phyloP scores from a whole-genome alignment of 2,888 invertebrate species.

The Leptopilina myrica region DNA sequence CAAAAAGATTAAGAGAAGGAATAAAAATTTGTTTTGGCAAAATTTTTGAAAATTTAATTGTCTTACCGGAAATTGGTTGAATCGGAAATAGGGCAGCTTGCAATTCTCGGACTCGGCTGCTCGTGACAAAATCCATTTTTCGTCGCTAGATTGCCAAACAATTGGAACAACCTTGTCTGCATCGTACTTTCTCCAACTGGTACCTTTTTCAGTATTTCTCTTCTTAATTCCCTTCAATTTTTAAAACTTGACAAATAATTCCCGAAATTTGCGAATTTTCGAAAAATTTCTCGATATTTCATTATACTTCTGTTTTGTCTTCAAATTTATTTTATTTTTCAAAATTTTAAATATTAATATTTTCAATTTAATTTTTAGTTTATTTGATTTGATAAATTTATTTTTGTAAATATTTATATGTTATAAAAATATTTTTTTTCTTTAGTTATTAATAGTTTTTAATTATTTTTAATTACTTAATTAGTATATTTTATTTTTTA shows the following conservation, averaged over 20 bases:
- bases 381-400: too few species aligned
- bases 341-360: too few species aligned
- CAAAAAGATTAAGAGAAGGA: too few species aligned
- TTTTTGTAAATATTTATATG: too few species aligned
- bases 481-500: too few species aligned
- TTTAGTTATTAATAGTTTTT: too few species aligned
- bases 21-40: background rate
- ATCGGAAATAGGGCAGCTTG: conserved; percentile 83
- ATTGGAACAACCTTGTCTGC: conserved; percentile 49
- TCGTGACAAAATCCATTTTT: conserved; percentile 64
- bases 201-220: conserved; percentile 10
- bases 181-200: conserved; percentile 32
- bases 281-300: too few species aligned
- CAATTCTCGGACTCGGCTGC: conserved; percentile 80
- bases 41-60: background rate
- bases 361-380: background rate
- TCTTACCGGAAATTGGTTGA: conserved; percentile 70
- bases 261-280: too few species aligned
- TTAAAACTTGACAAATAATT: background rate
- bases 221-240: background rate
- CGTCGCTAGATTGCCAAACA: conserved; percentile 55
- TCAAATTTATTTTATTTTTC: too few species aligned
- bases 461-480: too few species aligned
- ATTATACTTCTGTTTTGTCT: background rate
- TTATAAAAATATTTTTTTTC: too few species aligned